Conservation (phyloP, 2,113 vertebrate genomes). For the Cyprinodon variegatus region DNA sequence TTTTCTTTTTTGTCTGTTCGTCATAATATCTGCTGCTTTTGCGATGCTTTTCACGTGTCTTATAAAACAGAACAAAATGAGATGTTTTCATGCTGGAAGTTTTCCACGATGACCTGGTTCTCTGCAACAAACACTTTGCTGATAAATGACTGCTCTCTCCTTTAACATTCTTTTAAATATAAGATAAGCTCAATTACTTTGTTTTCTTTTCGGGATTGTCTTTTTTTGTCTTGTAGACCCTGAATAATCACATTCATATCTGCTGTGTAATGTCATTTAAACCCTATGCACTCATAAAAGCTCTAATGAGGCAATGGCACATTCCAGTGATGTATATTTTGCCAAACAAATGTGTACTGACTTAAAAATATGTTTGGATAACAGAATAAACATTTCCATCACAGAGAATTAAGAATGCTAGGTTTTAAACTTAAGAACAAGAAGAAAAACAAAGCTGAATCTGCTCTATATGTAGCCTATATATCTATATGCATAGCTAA, state of each 20-base stretch:
- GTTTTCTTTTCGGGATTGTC: conserved; percentile 8
- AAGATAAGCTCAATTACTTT: conserved; percentile 39
- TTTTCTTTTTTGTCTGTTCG: too few relatives aligned
- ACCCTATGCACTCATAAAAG: conserved; percentile 41
- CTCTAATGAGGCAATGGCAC: conserved; percentile 5
- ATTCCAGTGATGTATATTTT: too few relatives aligned
- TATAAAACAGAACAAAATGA: background rate
- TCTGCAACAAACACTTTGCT: conserved; percentile 10
- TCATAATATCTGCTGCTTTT: too few relatives aligned
- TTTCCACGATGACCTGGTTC: conserved; percentile 19
- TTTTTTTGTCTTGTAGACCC: conserved; percentile 10
- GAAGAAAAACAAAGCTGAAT: too few relatives aligned
- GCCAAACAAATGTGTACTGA: too few relatives aligned
- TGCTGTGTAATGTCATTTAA: conserved; percentile 5
- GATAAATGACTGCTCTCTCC: conserved; percentile 37
- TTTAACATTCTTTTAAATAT: conserved; percentile 53
- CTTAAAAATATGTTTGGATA: too few relatives aligned
- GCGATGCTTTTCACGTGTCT: background rate
- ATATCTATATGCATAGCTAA: too few relatives aligned
- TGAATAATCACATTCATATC: conserved; percentile 25
- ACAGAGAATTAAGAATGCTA: too few relatives aligned
- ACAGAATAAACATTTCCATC: too few relatives aligned
- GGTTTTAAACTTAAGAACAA: too few relatives aligned
- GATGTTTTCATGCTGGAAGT: background rate
- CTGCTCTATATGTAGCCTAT: too few relatives aligned